A percentile compares a stretch with the other conserved stretches of the same genome.
Evolutionary conservation across 2,888 invertebrate genomes (phyloP).

Genomic region (Neoitamus cyanurus): DNA sequence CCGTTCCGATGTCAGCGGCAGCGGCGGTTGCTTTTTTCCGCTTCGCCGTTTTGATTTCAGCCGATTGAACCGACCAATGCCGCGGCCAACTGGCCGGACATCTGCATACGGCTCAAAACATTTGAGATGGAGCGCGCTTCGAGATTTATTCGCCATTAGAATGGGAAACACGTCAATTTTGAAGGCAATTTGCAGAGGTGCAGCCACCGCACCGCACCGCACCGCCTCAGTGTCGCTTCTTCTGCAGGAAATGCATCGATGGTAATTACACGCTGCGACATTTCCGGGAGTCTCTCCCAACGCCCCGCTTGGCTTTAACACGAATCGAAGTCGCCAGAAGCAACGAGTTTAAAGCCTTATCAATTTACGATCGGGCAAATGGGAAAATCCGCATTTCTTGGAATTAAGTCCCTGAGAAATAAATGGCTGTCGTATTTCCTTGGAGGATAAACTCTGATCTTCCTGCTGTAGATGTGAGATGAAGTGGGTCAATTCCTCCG

Average conservation of each 20-base stretch:
- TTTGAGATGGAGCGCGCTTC: not conserved
- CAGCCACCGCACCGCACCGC: not conserved
- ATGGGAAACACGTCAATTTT: slow-evolving; percentile 5
- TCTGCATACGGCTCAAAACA: slow-evolving; percentile 6
- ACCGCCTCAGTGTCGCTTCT: not conserved
- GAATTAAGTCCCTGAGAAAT: not conserved
- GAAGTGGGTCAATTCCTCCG: not conserved
- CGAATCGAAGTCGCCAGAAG: not conserved
- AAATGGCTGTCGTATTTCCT: not conserved
- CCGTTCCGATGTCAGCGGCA: not conserved
- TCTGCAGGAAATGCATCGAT: not conserved
- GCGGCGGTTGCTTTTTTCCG: not conserved
- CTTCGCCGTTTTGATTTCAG: not conserved
- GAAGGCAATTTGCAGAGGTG: slow-evolving; percentile 4
- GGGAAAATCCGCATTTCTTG: not conserved
- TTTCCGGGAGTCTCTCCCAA: not conserved
- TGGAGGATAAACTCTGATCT: not conserved
- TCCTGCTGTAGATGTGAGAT: not conserved
- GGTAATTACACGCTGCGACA: not conserved
- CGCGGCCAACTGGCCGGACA: not conserved
- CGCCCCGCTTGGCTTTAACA: not conserved
- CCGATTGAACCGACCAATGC: not conserved
- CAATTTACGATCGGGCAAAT: not conserved
- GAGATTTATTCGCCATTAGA: slow-evolving; percentile 18
- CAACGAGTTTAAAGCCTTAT: not conserved